These are phyloP conservation scores for Melanostoma mellinum DNA, from an alignment of 2,888 invertebrate species.

Conservation along the genomic window DNA sequence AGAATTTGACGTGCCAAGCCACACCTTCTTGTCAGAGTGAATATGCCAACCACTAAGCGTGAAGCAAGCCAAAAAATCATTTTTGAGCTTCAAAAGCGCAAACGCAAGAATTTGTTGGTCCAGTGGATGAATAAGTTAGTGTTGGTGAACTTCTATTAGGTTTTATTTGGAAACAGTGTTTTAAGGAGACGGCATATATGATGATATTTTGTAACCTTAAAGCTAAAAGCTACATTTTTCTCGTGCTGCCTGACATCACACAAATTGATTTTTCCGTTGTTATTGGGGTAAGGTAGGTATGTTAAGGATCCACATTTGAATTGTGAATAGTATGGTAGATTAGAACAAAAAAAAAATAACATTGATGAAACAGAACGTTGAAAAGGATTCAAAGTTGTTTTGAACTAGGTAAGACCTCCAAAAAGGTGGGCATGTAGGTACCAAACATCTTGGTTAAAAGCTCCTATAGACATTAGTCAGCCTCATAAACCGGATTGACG, in stretches of 20 bases:
- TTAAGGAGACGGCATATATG: background rate
- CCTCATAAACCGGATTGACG: no score
- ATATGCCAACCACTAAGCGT: constrained; percentile 73
- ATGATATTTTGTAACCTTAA: constrained; percentile 69
- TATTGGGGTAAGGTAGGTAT: background rate
- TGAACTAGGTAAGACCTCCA: no score
- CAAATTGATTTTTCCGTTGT: constrained; percentile 64
- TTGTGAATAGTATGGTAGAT: no score
- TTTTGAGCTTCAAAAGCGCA: constrained; percentile 63
- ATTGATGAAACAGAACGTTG: no score
- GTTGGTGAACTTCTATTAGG: constrained; percentile 37
- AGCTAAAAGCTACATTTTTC: constrained; percentile 72
- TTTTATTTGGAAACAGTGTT: background rate
- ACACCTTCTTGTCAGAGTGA: constrained; percentile 68
- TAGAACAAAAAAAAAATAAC: no score
- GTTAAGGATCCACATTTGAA: constrained; percentile 5
- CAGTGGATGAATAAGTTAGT: constrained; percentile 39
- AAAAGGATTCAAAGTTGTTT: no score
- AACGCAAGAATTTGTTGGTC: constrained; percentile 65
- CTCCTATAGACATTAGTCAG: no score
- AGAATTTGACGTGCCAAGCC: constrained; percentile 40
- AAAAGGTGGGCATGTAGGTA: no score
- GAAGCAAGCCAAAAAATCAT: constrained; percentile 72
- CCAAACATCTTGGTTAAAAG: no score
- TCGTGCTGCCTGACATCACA: constrained; percentile 65